phyloP scores from a whole-genome alignment of 2,113 vertebrate genomes.

The Rhineura floridana region DNA sequence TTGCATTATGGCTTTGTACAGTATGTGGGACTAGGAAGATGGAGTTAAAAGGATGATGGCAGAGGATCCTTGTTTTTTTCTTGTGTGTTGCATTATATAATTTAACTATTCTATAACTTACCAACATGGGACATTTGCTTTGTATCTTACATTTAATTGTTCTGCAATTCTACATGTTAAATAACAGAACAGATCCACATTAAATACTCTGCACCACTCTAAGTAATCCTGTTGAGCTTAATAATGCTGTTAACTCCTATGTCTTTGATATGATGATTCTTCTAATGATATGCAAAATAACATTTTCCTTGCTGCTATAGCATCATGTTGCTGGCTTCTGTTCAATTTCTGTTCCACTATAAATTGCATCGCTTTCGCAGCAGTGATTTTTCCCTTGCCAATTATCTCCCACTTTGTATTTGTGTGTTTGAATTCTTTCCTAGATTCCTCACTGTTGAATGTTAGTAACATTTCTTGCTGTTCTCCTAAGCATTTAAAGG shows the following conservation, averaged over 20 bases:
- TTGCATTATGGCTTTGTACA: not conserved
- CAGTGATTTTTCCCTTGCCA: conserved; percentile 7
- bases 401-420: conserved; percentile 27
- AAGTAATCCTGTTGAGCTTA: not conserved
- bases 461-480: not conserved
- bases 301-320: conserved; percentile 19
- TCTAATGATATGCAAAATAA: conserved; percentile 16
- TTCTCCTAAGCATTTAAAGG: not conserved
- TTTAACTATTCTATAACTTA: no score
- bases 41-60: not conserved
- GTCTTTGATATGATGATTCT: not conserved
- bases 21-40: not conserved
- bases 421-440: conserved; percentile 21
- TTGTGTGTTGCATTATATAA: not conserved
- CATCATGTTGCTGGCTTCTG: conserved; percentile 16
- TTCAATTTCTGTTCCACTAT: conserved; percentile 16
- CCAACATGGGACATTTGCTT: no score
- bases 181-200: not conserved
- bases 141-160: not conserved
- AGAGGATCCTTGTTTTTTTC: not conserved
- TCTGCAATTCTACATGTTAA: not conserved
- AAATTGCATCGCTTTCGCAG: conserved; percentile 2
- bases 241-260: not conserved
- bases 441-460: not conserved
- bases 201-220: not conserved